These are phyloP conservation scores for Sycobia sp. DNA, from an alignment of 1,140 invertebrate genomes.

Conservation along the genomic window DNA sequence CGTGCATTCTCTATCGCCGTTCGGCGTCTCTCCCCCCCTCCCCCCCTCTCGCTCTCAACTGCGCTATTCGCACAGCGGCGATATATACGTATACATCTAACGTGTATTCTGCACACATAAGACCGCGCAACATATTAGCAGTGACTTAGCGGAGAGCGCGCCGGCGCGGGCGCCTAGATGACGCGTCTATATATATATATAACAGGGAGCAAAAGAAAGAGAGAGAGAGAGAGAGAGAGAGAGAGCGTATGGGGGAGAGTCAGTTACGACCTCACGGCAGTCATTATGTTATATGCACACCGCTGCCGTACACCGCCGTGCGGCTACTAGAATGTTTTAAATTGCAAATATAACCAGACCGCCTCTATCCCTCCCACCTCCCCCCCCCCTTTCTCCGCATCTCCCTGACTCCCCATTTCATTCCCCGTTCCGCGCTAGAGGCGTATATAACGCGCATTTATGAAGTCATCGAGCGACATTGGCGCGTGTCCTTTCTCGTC, in stretches of 20 bases:
- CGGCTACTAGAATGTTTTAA: conserved; percentile 25
- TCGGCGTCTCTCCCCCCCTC: background rate
- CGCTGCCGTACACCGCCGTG: too few species aligned
- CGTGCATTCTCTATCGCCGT: too few species aligned
- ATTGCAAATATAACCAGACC: conserved; percentile 30
- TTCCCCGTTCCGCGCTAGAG: background rate
- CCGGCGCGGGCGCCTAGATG: too few species aligned
- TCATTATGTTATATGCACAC: too few species aligned
- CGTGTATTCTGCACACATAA: background rate
- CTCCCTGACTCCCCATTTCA: background rate
- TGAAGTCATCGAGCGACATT: conserved; percentile 23
- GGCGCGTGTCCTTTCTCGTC: background rate
- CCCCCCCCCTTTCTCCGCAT: background rate
- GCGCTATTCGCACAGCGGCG: background rate
- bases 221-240: background rate
- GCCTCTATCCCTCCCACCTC: background rate
- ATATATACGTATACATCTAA: conserved; percentile 2
- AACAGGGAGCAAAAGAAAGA: too few species aligned
- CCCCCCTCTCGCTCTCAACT: too few species aligned
- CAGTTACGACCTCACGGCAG: background rate
- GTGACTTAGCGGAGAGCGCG: background rate
- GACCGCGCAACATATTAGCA: conserved; percentile 12
- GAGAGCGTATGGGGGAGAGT: background rate
- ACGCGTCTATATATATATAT: too few species aligned
- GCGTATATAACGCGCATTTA: background rate